These are phyloP conservation scores for Idaea dimidiata DNA, from an alignment of 2,888 invertebrate genomes.

Conservation along the genomic window DNA sequence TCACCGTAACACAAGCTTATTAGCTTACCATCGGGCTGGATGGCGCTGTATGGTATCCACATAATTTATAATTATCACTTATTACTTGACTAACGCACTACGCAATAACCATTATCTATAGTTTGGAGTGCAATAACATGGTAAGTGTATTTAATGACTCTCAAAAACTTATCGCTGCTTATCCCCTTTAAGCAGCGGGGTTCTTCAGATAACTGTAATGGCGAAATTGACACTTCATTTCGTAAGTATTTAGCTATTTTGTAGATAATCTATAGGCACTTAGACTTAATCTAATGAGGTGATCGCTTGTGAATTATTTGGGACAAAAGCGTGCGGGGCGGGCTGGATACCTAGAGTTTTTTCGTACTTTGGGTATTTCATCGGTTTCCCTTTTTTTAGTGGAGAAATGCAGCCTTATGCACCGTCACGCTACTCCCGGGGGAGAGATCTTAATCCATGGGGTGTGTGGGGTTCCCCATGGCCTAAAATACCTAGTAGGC, in stretches of 20 bases:
- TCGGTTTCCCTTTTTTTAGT: too few species aligned
- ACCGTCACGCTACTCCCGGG: too few species aligned
- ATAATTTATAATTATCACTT: not conserved
- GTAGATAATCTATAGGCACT: constrained; percentile 40
- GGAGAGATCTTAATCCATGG: too few species aligned
- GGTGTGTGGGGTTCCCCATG: too few species aligned
- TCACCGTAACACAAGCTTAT: too few species aligned
- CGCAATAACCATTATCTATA: not conserved
- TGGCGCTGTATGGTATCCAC: too few species aligned
- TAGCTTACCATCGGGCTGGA: too few species aligned
- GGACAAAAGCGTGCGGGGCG: not conserved
- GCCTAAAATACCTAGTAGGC: too few species aligned
- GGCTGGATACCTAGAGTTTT: not conserved
- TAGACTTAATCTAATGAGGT: constrained; percentile 56
- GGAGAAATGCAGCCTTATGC: too few species aligned
- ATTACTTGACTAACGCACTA: constrained; percentile 6
- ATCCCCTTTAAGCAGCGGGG: constrained; percentile 42
- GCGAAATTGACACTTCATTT: constrained; percentile 48
- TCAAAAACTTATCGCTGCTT: constrained; percentile 26
- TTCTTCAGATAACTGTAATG: constrained; percentile 49
- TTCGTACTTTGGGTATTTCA: not conserved
- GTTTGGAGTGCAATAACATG: constrained; percentile 12
- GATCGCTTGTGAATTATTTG: constrained; percentile 40
- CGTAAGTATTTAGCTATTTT: constrained; percentile 41
- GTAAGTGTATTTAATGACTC: constrained; percentile 21